Percentiles rank a stretch among this genome's conserved stretches.
Conservation (phyloP, 2,888 invertebrate genomes). For the Lasioglossum figueresi region DNA sequence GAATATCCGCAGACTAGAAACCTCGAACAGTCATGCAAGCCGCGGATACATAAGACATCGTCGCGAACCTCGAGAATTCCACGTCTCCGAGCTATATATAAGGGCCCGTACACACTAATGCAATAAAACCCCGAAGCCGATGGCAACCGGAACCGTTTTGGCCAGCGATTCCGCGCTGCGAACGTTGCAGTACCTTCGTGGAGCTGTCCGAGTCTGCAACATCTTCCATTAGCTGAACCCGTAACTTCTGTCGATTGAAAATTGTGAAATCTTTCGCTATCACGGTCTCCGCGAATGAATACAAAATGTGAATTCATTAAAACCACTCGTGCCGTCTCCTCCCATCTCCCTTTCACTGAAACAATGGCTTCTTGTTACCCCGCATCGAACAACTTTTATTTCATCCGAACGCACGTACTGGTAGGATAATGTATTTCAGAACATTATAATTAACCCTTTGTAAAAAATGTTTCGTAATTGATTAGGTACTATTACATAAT, state of each 20-base stretch:
- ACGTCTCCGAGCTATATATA: conserved; percentile 60
- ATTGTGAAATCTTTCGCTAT: too few relatives aligned
- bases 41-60: conserved; percentile 50
- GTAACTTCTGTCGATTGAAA: background rate
- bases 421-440: too few relatives aligned
- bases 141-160: conserved; percentile 1
- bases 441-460: too few relatives aligned
- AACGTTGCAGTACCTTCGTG: background rate
- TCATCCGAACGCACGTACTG: too few relatives aligned
- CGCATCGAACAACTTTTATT: too few relatives aligned
- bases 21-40: conserved; percentile 36
- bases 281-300: too few relatives aligned
- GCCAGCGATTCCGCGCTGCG: background rate
- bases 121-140: conserved; percentile 23
- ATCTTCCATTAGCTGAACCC: background rate
- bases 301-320: too few relatives aligned
- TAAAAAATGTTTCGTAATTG: too few relatives aligned
- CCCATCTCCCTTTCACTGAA: too few relatives aligned
- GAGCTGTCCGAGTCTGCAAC: background rate
- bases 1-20: conserved; percentile 42
- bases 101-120: conserved; percentile 47
- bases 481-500: too few relatives aligned
- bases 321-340: too few relatives aligned
- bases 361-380: too few relatives aligned
- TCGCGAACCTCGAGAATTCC: conserved; percentile 60